phyloP scores from a whole-genome alignment of 2,113 vertebrate species.

The Gulo gulo region DNA sequence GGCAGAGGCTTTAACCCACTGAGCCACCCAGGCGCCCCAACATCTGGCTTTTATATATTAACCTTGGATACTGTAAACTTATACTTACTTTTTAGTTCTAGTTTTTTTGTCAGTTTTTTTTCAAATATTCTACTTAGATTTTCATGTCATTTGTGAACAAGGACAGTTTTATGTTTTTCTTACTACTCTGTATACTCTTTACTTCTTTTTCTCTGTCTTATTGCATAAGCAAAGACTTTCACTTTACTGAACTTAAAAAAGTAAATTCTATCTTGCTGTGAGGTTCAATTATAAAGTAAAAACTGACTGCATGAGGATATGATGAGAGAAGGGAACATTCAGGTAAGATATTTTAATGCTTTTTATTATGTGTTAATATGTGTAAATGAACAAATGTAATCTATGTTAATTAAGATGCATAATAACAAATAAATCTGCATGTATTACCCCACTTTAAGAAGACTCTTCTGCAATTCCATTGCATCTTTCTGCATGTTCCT shows the following conservation, averaged over 20 bases:
- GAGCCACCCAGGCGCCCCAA: too few species aligned
- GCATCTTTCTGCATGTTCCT: too few species aligned
- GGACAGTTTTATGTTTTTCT: background rate
- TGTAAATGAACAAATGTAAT: too few species aligned
- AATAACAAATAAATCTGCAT: too few species aligned
- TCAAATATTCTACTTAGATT: background rate
- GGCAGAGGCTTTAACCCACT: too few species aligned
- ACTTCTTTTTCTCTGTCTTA: background rate
- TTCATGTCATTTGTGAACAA: background rate
- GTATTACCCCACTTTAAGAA: too few species aligned
- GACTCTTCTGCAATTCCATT: too few species aligned
- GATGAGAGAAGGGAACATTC: background rate
- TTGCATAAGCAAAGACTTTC: background rate
- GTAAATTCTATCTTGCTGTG: background rate
- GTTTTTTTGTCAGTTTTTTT: background rate
- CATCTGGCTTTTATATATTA: background rate
- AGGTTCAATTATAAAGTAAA: background rate
- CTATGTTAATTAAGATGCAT: too few species aligned
- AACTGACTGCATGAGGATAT: background rate
- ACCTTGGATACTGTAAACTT: background rate
- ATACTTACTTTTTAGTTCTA: background rate
- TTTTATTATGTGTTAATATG: too few species aligned
- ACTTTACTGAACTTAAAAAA: background rate
- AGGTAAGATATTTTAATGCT: background rate
- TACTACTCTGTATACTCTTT: background rate